Evolutionary conservation across 2,113 vertebrate species (phyloP).

Genomic region (Acinonyx jubatus): DNA sequence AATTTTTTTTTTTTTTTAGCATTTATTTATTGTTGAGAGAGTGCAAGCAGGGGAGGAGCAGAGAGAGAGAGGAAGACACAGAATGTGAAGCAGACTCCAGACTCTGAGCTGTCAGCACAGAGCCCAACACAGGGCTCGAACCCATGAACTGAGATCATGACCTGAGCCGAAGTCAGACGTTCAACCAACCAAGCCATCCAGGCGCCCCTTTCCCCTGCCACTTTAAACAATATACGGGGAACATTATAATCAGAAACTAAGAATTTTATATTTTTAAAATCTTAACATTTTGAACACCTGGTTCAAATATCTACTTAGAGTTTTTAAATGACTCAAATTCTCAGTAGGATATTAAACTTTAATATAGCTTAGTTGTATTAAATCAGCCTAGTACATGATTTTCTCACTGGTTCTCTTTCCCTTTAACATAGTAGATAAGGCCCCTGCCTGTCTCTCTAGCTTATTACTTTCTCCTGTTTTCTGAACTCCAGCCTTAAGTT

Average conservation of each 20-base stretch:
- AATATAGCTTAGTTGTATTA: background rate
- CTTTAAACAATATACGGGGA: background rate
- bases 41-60: too few relatives aligned
- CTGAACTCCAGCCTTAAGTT: background rate
- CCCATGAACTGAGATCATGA: background rate
- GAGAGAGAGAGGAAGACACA: too few relatives aligned
- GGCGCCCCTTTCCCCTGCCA: background rate
- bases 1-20: background rate
- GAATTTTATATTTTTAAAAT: background rate
- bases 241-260: background rate
- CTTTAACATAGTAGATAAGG: background rate
- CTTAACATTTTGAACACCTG: background rate
- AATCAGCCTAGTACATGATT: background rate
- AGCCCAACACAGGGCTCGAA: background rate
- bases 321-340: background rate
- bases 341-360: background rate
- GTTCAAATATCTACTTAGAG: background rate
- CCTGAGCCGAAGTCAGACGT: background rate
- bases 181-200: background rate
- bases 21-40: too few relatives aligned
- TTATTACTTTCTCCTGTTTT: background rate
- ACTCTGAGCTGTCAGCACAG: background rate
- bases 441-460: background rate
- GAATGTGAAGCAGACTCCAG: too few relatives aligned
- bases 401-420: background rate